phyloP scores from a whole-genome alignment of 2,888 invertebrate genomes.

The Stenoptilia bipunctidactyla region DNA sequence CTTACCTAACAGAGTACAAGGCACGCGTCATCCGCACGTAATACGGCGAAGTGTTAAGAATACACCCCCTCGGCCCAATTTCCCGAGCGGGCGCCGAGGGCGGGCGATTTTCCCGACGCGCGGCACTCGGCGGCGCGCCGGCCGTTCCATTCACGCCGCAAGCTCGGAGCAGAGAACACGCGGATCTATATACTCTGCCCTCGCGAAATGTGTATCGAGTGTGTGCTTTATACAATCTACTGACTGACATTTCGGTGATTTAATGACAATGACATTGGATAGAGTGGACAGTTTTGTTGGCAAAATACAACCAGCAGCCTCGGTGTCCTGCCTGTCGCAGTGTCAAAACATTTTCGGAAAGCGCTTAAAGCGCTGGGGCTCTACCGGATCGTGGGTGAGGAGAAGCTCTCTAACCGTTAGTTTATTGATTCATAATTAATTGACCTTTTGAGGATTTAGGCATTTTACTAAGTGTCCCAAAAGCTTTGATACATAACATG shows the following conservation, averaged over 20 bases:
- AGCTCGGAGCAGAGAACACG: slow-evolving; percentile 39
- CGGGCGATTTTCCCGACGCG: slow-evolving; percentile 41
- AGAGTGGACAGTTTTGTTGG: slow-evolving; percentile 56
- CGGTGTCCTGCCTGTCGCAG: slow-evolving; percentile 65
- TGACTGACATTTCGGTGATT: slow-evolving; percentile 20
- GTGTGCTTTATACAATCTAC: neutral
- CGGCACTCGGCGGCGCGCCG: slow-evolving; percentile 27
- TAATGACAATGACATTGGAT: slow-evolving; percentile 61
- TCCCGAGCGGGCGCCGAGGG: slow-evolving; percentile 32
- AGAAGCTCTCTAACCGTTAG: neutral
- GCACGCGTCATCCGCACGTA: too few species aligned
- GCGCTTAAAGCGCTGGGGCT: slow-evolving; percentile 78
- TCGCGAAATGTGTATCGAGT: slow-evolving; percentile 1
- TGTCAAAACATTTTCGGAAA: slow-evolving; percentile 77
- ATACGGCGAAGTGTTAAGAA: too few species aligned
- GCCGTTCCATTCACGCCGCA: slow-evolving; percentile 35
- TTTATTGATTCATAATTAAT: too few species aligned
- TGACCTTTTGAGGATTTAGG: too few species aligned
- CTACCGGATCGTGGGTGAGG: slow-evolving; percentile 81
- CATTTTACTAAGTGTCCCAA: too few species aligned
- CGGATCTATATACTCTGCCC: slow-evolving; percentile 9
- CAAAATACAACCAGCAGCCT: slow-evolving; percentile 62
- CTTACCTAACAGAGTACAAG: too few species aligned
- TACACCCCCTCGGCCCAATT: neutral
- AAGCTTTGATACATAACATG: too few species aligned